Evolutionary conservation across 1,140 invertebrate species (phyloP), one percentile per base, ranked within the genome.

Genomic region (Panagrolaimus sp.): DNA sequence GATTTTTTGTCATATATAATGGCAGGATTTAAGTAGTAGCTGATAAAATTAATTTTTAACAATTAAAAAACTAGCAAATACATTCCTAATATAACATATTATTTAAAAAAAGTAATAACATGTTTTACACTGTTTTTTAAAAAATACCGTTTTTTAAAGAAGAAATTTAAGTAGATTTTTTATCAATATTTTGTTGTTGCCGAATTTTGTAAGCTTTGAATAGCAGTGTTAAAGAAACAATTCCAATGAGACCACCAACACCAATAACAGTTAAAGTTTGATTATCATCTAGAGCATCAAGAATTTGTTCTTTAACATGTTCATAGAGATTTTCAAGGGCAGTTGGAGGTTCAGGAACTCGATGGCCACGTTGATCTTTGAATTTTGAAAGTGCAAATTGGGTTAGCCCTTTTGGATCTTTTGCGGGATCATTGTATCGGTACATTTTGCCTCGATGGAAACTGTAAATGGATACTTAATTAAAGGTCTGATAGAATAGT

Each of bases 381-480:
- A 76, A 82, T 65, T 83, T 83, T 46, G 75, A 65, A 38, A 82
- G 53, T 27, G 81, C 82, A 66, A 82, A 82, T 38, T 75, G 72
- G 23, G 73, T 70, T 14, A 82, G 63, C 9, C 72, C 77, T 31
- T 74, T 72, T 9, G 79, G 74, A 68, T 83, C 80, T 38, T 80
- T 80, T 8, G 80, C 81, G 9, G 75, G 63, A 0, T 82, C 80
- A 48, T 77, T 82, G 68, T 83, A 82, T 31, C 81, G 74, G 44
- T 81, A 82, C 75, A 82, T 79, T 72, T 82, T 82, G n/a, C 81
- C 80, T 23, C 81, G 74, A 57, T 83, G 80, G 67, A 82, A 82
- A 46, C 78, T 80, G 31, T 27, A 74, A 66, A 38, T 4, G 7
- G 31, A 38, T 16, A 48, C 67, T 27, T 68, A 66, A 45, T 43